These are phyloP conservation scores for Helogale parvula DNA, from an alignment of 2,113 vertebrate genomes.

Conservation along the genomic window DNA sequence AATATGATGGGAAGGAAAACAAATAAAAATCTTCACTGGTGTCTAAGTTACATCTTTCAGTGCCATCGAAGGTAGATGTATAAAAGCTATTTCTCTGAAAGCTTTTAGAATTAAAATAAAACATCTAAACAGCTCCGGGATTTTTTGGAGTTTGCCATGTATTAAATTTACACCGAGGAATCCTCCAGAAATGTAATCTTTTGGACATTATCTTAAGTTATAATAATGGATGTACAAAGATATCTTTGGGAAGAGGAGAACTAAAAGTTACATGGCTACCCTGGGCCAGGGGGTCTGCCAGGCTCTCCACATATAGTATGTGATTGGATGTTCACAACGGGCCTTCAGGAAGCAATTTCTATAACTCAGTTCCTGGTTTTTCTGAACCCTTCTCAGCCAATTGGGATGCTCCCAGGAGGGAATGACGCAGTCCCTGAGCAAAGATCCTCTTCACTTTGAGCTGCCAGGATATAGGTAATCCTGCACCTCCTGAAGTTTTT, in stretches of 20 bases:
- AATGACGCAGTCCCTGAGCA: not conserved
- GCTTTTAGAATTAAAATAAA: conserved; percentile 2
- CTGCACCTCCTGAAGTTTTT: not conserved
- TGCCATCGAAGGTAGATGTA: not conserved
- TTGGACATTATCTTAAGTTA: not conserved
- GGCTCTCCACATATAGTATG: not conserved
- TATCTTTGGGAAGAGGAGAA: not conserved
- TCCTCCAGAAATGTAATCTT: not conserved
- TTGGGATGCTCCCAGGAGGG: not conserved
- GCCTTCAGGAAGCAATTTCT: not conserved
- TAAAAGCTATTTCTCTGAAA: not conserved
- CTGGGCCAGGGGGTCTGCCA: not conserved
- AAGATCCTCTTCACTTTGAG: not conserved
- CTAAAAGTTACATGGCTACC: not conserved
- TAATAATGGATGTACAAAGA: not conserved
- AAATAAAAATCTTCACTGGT: not conserved
- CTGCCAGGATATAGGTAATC: not conserved
- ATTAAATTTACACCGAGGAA: not conserved
- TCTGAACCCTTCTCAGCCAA: not conserved
- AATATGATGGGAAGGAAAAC: not conserved
- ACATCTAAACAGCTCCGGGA: not conserved
- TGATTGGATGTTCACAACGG: not conserved
- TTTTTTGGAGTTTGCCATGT: not conserved
- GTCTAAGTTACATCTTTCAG: not conserved
- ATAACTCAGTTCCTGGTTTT: not conserved